Conservation (phyloP, 1,140 invertebrate genomes). For the Drosophila melanogaster region Release_6_plus_ISO1_MT NT_033777.3:26496501-26497000, state of each 20-base stretch:
- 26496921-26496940: conserved; percentile 82
- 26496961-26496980: conserved; percentile 13
- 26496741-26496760: conserved; percentile 44
- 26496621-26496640: neutral
- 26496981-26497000: conserved; percentile 60
- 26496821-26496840: conserved; percentile 71
- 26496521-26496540: too few relatives aligned
- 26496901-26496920: conserved; percentile 82
- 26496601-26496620: too few relatives aligned
- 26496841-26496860: conserved; percentile 76
- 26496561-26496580: too few relatives aligned
- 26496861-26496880: conserved; percentile 35
- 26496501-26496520: too few relatives aligned
- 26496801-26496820: conserved; percentile 65
- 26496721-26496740: conserved; percentile 25
- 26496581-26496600: too few relatives aligned
- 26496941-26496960: conserved; percentile 75
- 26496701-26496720: conserved; percentile 17
- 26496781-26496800: conserved; percentile 71
- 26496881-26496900: conserved; percentile 81
- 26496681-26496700: conserved; percentile 59
- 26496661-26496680: conserved; percentile 72
- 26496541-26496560: too few relatives aligned
- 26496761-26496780: conserved; percentile 31
- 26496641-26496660: conserved; percentile 11